phyloP scores from a whole-genome alignment of 2,113 vertebrate species.

The Callithrix jacchus region DNA sequence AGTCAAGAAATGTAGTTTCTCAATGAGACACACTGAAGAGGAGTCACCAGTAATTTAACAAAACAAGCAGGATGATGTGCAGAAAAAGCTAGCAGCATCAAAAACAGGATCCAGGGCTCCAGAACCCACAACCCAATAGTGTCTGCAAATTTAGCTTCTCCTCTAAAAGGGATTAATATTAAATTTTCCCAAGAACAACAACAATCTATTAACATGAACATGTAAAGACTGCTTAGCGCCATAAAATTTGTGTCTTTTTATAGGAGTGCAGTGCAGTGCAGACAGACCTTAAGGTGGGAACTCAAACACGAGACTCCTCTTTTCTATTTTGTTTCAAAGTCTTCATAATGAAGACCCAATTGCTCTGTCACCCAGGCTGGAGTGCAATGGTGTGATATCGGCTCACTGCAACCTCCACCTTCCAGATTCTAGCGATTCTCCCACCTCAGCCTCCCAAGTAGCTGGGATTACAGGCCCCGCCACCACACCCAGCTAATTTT shows the following conservation, averaged over 20 bases:
- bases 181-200: conserved; percentile 27
- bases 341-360: too few relatives aligned
- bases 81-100: background rate
- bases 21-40: background rate
- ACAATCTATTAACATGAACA: background rate
- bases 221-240: background rate
- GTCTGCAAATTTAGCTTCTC: background rate
- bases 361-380: too few relatives aligned
- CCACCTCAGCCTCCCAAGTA: too few relatives aligned
- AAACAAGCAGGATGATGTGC: background rate
- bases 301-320: background rate
- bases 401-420: too few relatives aligned
- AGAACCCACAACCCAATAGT: background rate
- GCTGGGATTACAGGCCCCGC: too few relatives aligned
- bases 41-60: background rate
- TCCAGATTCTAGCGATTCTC: too few relatives aligned
- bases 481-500: too few relatives aligned
- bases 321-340: too few relatives aligned
- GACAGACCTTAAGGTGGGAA: background rate
- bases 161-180: background rate
- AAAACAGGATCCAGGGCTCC: background rate
- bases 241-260: background rate
- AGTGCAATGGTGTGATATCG: too few relatives aligned
- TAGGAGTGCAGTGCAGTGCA: fast-evolving
- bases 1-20: background rate